A percentile compares a stretch with the other conserved stretches of the same genome.
Conservation (phyloP, 2,113 vertebrate species). For the Anser brachyrhynchus region DNA sequence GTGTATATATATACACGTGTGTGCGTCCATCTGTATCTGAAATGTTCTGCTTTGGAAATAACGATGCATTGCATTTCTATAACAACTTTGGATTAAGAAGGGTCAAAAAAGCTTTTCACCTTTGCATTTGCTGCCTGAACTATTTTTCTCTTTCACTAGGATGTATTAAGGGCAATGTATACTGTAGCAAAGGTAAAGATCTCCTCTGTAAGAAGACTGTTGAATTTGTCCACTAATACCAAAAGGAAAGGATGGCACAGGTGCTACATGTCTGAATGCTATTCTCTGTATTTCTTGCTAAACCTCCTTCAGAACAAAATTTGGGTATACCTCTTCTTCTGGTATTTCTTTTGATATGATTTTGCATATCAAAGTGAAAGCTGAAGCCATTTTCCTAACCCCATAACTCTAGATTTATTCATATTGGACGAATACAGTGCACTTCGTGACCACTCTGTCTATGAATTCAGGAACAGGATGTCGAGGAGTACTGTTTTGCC, state of each 20-base stretch:
- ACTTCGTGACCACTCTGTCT: fast-evolving
- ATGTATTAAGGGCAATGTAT: not conserved
- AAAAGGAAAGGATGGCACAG: not conserved
- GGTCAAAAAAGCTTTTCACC: not conserved
- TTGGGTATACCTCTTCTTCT: not conserved
- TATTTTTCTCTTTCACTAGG: not conserved
- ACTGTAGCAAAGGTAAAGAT: not conserved
- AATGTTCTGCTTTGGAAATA: not conserved
- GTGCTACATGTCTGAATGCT: not conserved
- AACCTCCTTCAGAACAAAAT: not conserved
- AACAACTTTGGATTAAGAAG: not conserved
- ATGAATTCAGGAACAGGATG: not conserved
- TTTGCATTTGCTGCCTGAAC: not conserved
- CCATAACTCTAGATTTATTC: not conserved
- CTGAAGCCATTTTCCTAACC: not conserved
- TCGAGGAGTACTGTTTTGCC: not conserved
- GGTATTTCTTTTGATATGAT: not conserved
- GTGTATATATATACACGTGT: no score
- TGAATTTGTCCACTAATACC: not conserved
- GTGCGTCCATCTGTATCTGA: not conserved
- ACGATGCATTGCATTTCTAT: not conserved
- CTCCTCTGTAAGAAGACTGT: not conserved
- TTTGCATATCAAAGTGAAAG: not conserved
- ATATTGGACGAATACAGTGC: not conserved
- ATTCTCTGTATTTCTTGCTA: not conserved